phyloP scores from a whole-genome alignment of 2,888 invertebrate species.

The Caprella mutica region DNA sequence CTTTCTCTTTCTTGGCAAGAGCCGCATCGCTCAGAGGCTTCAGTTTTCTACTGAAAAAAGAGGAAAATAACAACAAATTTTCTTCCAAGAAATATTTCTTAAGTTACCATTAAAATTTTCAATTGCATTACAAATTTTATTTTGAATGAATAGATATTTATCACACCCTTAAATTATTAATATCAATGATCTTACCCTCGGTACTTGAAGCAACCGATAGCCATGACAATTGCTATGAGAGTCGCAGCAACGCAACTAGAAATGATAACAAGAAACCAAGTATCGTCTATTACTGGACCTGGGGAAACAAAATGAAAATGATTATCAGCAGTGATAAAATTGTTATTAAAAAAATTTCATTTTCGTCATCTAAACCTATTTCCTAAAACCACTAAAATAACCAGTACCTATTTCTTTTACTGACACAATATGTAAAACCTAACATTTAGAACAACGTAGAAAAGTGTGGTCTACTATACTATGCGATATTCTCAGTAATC shows the following conservation, averaged over 20 bases:
- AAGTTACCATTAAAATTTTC: no score
- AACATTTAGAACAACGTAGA: no score
- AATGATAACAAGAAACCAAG: constrained; percentile 68
- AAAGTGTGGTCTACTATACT: no score
- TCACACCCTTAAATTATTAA: no score
- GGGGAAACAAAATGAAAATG: constrained; percentile 40
- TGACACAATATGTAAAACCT: no score
- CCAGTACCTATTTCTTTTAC: not conserved
- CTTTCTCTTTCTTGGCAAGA: constrained; percentile 39
- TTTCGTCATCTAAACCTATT: no score
- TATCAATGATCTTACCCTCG: constrained; percentile 80
- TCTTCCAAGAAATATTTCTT: not conserved
- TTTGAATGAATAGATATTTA: not conserved
- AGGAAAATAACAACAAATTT: not conserved
- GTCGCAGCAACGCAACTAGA: constrained; percentile 68
- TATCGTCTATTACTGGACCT: constrained; percentile 56
- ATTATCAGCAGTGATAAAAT: not conserved
- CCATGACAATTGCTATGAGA: constrained; percentile 62
- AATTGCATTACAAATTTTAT: no score
- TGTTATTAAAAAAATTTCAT: not conserved
- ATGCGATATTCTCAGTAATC: no score
- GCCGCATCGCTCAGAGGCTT: constrained; percentile 32
- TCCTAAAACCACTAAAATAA: not conserved
- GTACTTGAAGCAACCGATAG: constrained; percentile 66
- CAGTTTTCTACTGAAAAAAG: constrained; percentile 30